Evolutionary conservation across 2,888 invertebrate genomes (phyloP), one percentile per base, ranked within the genome.

Genomic region (Rhagium mordax): DNA sequence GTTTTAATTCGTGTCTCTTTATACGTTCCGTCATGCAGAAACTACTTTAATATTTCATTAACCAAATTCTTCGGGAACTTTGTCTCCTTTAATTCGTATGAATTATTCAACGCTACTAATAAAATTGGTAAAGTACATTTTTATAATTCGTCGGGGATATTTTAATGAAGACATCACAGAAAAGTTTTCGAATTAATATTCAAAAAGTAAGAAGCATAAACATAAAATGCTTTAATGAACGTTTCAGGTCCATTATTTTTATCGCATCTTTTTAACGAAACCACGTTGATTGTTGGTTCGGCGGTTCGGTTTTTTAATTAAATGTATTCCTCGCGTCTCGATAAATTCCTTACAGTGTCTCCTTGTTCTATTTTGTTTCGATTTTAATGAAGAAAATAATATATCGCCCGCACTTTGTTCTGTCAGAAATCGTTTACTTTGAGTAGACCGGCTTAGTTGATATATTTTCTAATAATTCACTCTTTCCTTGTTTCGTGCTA

Each of bases 21-120:
- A 67, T 64, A 53, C 76, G 79, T 74, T 76, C 70, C 74, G 70
- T 74, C 74, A 75, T 73, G 75, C 79, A 76, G 76, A 75, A 79
- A 78, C 79, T 75, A 80, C 78, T 80, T 79, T 79, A 78, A 80
- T 79, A 80, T 81, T 82, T 81, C 81, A 82, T 81, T 81, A 81
- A 80, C 80, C 78, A 74, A 78, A 80, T 81, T 81, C 81, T 81
- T 80, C 71, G 77, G 65, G 78, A 78, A 79, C 77, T 79, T 76
- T 80, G 77, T 76, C 77, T 75, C 76, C 81, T 41, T 78, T 79
- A 81, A 81, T 79, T 78, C 71, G 60, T 64, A 79, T 82, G 81
- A 81, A 82, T 82, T 78, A 82, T 82, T 78, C 81, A 82, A 73
- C 57, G 71, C 27, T 59, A 62, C 67, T 73, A 74, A 77, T 75